Percentiles rank a stretch among this genome's conserved stretches.
These are phyloP conservation scores for Tetranychus piercei DNA, from an alignment of 2,888 invertebrate species.

Conservation along the genomic window DNA sequence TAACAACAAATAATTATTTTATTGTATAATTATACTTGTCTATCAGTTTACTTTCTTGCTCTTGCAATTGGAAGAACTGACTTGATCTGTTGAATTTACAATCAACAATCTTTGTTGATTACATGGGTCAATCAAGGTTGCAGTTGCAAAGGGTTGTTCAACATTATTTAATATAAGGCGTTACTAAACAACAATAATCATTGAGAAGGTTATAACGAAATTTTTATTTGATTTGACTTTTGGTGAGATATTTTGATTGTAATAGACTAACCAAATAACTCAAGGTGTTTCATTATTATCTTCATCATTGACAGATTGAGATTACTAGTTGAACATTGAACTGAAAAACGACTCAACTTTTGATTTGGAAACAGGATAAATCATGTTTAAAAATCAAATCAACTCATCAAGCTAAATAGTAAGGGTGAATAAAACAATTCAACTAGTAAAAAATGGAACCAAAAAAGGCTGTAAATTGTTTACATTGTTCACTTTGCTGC, in stretches of 20 bases:
- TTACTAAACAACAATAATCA: background rate
- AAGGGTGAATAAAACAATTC: too few species aligned
- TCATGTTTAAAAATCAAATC: conserved; percentile 10
- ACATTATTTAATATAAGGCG: too few species aligned
- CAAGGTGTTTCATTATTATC: background rate
- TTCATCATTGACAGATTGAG: background rate
- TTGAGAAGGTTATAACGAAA: background rate
- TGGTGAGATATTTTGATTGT: background rate
- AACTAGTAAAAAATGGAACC: too few species aligned
- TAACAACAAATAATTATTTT: too few species aligned
- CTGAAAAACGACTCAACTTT: background rate
- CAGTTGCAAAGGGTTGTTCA: background rate
- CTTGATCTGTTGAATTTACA: background rate
- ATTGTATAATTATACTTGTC: too few species aligned
- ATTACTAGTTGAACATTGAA: background rate
- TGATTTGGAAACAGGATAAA: background rate
- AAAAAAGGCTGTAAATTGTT: too few species aligned
- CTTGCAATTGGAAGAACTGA: background rate
- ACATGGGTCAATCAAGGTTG: background rate
- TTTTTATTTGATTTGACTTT: background rate
- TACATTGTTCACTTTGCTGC: conserved; percentile 1
- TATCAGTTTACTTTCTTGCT: too few species aligned
- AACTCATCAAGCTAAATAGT: background rate
- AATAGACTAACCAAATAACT: background rate
- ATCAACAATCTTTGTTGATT: background rate